Percentiles rank a stretch among this genome's conserved stretches.
Evolutionary conservation across 2,888 invertebrate species (phyloP).

Genomic region (Aquatica leii): DNA sequence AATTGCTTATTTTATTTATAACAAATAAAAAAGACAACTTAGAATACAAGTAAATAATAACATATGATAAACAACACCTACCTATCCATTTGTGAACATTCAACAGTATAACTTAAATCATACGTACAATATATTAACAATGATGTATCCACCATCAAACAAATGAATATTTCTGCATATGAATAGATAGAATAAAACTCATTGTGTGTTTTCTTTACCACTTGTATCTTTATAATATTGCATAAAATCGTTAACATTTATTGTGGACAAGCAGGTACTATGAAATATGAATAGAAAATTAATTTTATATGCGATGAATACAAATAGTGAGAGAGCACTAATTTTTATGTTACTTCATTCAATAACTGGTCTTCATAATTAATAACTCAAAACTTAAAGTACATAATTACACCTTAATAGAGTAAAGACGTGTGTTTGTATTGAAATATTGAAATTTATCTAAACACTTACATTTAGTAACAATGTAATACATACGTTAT

Average conservation of each 20-base stretch:
- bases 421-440: too few relatives aligned
- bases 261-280: constrained; percentile 8
- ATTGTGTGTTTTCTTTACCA: constrained; percentile 22
- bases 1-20: constrained; percentile 13
- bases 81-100: constrained; percentile 25
- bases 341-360: too few relatives aligned
- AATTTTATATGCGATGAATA: not conserved
- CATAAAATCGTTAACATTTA: constrained; percentile 24
- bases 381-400: too few relatives aligned
- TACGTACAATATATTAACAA: constrained; percentile 35
- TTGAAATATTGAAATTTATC: too few relatives aligned
- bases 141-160: constrained; percentile 32
- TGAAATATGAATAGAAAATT: constrained; percentile 23
- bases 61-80: constrained; percentile 26
- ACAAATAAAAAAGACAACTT: constrained; percentile 4
- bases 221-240: constrained; percentile 21
- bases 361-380: too few relatives aligned
- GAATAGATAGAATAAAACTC: constrained; percentile 32
- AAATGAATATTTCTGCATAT: constrained; percentile 41
- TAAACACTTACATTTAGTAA: too few relatives aligned
- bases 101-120: constrained; percentile 30
- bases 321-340: too few relatives aligned
- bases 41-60: constrained; percentile 21
- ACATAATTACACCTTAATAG: too few relatives aligned
- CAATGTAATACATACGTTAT: too few relatives aligned